Evolutionary conservation across 2,113 vertebrate species (phyloP), one percentile per base, ranked within the genome.

Genomic region (Climacteris rufus): DNA sequence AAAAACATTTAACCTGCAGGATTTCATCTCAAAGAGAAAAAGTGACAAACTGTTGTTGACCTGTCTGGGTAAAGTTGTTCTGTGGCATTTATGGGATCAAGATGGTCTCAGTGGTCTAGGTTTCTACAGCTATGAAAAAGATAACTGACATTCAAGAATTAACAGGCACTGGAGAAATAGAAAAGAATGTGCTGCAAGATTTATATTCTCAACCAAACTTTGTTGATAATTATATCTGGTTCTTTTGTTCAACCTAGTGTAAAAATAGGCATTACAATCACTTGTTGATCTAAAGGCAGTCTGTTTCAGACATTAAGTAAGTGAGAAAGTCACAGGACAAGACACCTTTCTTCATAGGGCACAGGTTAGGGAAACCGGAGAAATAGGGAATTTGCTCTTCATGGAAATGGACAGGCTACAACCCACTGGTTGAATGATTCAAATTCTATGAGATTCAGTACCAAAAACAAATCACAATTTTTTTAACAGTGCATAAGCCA

Each of bases 1-100:
- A 96, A 44, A 12, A 79, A 69, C 14, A 71, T n/a, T 57, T 68
- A 72, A 39, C 27, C 44, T 75, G 7, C 11, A 87, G 25, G 28
- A 66, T 85, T 83, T 56, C 50, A 78, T 10, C 16, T 88, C 42
- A 69, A 75, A 89, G n/a, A 75, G 25, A 69, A 85, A 79, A 76
- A 76, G 6, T 72, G 24, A 77, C 80, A 65, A 64, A 31, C 4
- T 52, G 9, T 42, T 82, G 4, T 78, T 87, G 63, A 66, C 27
- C 23, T 60, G 35, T 54, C 40, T 37, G 44, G 4, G 2, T 90
- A 89, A 72, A 84, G 13, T 10, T 84, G 13, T 63, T 88, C 19
- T 11, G 4, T 39, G 22, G 10, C 37, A 70, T 92, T 87, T 79
- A 45, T 23, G 33, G 23, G 35, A 66, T 84, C 31, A 56, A 33